Conservation (phyloP, 1,140 invertebrate species). For the Brachionus rotundiformis region DNA sequence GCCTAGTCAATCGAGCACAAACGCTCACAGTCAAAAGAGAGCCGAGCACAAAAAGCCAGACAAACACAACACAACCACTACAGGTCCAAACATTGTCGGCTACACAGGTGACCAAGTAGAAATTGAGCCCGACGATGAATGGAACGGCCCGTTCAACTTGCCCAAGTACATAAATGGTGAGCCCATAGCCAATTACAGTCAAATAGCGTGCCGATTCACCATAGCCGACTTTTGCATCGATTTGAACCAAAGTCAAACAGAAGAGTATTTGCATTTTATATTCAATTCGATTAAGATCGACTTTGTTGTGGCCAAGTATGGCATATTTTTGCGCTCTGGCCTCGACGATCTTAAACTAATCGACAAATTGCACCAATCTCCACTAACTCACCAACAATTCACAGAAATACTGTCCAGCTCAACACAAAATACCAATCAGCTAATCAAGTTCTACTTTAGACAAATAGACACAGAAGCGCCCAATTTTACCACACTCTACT, state of each 20-base stretch:
- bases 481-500: slow-evolving; percentile 24
- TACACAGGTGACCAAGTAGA: background rate
- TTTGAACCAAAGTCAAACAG: background rate
- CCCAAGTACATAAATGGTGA: slow-evolving; percentile 46
- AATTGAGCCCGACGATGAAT: slow-evolving; percentile 43
- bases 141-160: slow-evolving; percentile 39
- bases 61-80: background rate
- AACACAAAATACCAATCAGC: background rate
- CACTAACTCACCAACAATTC: background rate
- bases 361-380: background rate
- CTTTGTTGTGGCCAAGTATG: slow-evolving; percentile 38
- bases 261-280: slow-evolving; percentile 38
- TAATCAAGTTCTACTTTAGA: slow-evolving; percentile 27
- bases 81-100: no score
- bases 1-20: background rate
- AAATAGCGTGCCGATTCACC: slow-evolving; percentile 25
- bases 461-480: slow-evolving; percentile 17
- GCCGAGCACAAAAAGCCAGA: background rate
- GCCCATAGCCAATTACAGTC: slow-evolving; percentile 38
- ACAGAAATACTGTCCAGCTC: slow-evolving; percentile 44
- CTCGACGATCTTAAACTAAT: slow-evolving; percentile 42
- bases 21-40: background rate
- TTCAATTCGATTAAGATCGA: slow-evolving; percentile 47
- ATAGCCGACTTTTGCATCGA: slow-evolving; percentile 41
- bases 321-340: slow-evolving; percentile 6